Percentiles rank a stretch among this genome's conserved stretches.
Conservation (phyloP, 2,113 vertebrate genomes). For the Bos indicus region DNA sequence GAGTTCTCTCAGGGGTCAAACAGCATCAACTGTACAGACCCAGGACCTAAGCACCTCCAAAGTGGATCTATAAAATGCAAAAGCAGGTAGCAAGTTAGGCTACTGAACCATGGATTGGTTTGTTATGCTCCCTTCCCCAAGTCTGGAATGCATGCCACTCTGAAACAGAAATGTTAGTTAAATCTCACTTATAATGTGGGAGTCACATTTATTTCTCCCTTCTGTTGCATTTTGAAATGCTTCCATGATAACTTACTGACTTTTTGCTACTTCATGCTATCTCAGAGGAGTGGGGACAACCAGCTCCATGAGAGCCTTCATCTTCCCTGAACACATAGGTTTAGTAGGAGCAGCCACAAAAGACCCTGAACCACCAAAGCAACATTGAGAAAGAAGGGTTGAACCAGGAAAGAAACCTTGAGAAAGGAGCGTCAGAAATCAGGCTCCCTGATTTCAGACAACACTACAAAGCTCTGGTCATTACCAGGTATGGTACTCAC, state of each 20-base stretch:
- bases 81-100: background rate
- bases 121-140: background rate
- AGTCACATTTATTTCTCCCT: background rate
- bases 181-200: background rate
- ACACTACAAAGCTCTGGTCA: background rate
- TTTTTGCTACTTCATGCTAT: background rate
- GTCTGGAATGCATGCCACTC: background rate
- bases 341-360: background rate
- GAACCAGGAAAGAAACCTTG: too few relatives aligned
- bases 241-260: background rate
- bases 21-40: background rate
- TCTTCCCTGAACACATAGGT: background rate
- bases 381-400: background rate
- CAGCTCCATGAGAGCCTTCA: background rate
- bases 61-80: background rate
- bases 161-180: background rate
- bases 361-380: too few relatives aligned
- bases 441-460: background rate
- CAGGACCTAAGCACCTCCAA: background rate
- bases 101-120: background rate
- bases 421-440: background rate
- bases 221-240: background rate
- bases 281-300: background rate
- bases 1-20: background rate
- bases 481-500: background rate